Evolutionary conservation across 2,888 invertebrate species (phyloP), one percentile per base, ranked within the genome.

Genomic region (Mamestra brassicae): DNA sequence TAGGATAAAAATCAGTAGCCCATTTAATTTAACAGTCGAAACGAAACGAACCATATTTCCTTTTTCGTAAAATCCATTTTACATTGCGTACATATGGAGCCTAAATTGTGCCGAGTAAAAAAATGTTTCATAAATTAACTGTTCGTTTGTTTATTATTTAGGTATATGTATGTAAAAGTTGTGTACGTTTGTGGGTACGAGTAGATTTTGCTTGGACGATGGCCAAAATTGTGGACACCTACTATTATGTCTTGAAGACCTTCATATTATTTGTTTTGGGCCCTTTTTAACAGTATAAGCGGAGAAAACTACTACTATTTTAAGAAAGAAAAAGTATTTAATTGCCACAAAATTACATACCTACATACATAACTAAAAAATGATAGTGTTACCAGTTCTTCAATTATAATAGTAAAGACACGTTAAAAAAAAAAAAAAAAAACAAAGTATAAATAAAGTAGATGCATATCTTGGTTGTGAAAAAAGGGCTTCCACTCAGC

Each of bases 81-180:
- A 60, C 47, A 55, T 76, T 66, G 64, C 8, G 11, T 60, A 55
- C 69, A 63, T 78, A 80, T 62, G 70, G 57, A 74, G 66, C 69
- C 68, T 13, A 68, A 62, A 73, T 70, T 71, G 54, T 57, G 69
- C 50, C 3, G 67, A 55, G 36, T 71, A 80, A 60, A 76, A 81
- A 69, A 65, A 67, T 67, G 62, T 85, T 84, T 78, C 65, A 72
- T 73, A 84, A 81, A 78, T 79, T 77, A 81, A 75, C 52, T 61
- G 58, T 76, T n/a, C 47, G 26, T 65, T 10, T 71, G 17, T 66
- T 50, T 69, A 15, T n/a, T 47, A 50, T n/a, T 26, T 54, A 54
- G 4, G 26, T 64, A 38, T 70, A 45, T 60, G 54, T 74, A 34
- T 36, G 15, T 61, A 61, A 17, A 66, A 52, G 58, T 58, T 75